phyloP scores from a whole-genome alignment of 2,113 vertebrate genomes.

The Apistogramma diplotaenia region DNA sequence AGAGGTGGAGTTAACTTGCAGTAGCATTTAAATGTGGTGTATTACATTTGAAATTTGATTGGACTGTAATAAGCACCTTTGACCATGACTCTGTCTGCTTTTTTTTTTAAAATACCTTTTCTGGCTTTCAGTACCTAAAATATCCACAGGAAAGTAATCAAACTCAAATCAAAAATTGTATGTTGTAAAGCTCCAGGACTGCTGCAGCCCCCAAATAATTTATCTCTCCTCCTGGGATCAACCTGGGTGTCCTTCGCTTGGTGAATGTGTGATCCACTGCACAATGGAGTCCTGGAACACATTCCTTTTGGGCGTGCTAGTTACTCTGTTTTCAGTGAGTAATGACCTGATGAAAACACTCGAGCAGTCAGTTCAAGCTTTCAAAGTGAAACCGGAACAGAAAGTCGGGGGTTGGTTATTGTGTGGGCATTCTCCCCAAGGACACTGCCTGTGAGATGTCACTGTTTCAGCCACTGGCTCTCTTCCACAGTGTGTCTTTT shows the following conservation, averaged over 20 bases:
- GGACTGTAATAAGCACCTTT: background rate
- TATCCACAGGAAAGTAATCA: background rate
- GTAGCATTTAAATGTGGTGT: background rate
- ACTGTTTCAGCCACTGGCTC: background rate
- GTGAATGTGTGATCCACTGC: no score
- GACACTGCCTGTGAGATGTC: background rate
- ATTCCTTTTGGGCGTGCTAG: no score
- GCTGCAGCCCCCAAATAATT: no score
- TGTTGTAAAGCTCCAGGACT: background rate
- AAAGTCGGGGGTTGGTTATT: background rate
- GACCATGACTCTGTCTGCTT: background rate
- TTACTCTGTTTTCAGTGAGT: background rate
- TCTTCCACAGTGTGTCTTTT: no score
- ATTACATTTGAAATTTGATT: background rate
- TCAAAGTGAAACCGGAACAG: background rate
- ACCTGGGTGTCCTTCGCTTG: no score
- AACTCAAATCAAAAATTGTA: background rate
- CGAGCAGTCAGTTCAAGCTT: background rate
- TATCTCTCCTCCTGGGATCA: no score
- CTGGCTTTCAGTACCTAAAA: background rate
- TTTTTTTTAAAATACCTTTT: background rate
- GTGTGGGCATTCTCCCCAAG: background rate
- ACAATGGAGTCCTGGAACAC: no score
- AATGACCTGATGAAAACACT: background rate
- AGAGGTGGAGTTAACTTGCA: no score